Base-by-base conservation (phyloP, 2,113 vertebrate species). In the Chunga burmeisteri region DNA sequence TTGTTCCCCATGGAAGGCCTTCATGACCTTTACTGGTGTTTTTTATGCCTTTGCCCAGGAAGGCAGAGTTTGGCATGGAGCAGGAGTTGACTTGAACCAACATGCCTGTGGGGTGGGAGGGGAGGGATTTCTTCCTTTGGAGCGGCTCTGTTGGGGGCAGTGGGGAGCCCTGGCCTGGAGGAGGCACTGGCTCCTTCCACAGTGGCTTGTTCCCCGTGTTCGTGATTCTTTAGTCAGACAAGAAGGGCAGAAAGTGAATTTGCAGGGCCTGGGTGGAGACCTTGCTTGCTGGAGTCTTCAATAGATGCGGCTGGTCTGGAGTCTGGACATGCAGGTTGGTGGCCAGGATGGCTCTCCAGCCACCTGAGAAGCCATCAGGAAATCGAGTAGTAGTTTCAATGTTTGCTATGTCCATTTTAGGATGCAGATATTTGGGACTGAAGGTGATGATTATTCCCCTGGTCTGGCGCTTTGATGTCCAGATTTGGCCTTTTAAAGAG, bases 351-450 rank as follows among this genome's bases (percentile, higher is more conserved):
- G 15, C 40, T 84, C 71, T 58, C 34, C 46, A 81, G 65, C 29
- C n/a, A 21, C 11, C 46, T 83, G 46, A 66, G 71, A 86, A 92
- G 10, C 21, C 59, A 25, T 46, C 23, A n/a, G 25, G 40, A 62
- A 88, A 40, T 21, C 36, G 25, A 7, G 16, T 20, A 50, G 49
- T 25, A 61, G 46, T 44, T 40, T 68, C 46, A 73, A 34, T 46
- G 20, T 80, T 82, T 0, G 0, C 30, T 67, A 2, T 62, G 14
- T 56, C 72, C 23, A 5, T 71, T 46, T 36, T 61, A 74, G n/a
- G 59, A 55, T 77, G 63, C 53, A 88, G 46, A 16, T 44, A 16
- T 65, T 77, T 75, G 36, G 12, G 53, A 53, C 47, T 63, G 44
- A 32, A 36, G 21, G 19, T 58, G 32, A 38, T 77, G 7, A 53